Conservation (phyloP, 37 sponge, comb jelly and placozoan species). For the Mnemiopsis leidyi region DNA sequence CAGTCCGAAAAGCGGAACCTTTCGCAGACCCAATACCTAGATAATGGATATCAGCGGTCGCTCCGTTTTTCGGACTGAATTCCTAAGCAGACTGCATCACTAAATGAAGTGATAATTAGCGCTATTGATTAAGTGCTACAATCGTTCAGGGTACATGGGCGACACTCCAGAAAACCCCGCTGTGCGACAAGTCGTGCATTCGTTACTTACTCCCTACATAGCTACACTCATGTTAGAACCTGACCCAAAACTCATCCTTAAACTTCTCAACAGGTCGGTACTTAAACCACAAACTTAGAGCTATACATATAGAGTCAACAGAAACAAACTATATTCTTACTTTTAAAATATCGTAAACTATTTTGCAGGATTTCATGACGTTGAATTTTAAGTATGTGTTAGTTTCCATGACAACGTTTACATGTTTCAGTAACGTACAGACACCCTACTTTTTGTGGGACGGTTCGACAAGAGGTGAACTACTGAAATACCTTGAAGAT, state of each 20-base stretch:
- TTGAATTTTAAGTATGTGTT: too few species aligned
- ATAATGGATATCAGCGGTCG: too few species aligned
- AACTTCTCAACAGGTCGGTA: constrained; percentile 62
- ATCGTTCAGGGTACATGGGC: constrained; percentile 28
- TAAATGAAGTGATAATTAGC: too few species aligned
- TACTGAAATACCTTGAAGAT: constrained; percentile 85
- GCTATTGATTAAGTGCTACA: too few species aligned
- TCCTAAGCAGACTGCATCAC: not conserved
- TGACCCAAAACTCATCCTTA: constrained; percentile 10
- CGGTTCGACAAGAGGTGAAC: constrained; percentile 91
- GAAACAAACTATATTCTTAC: too few species aligned
- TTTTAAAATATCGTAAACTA: not conserved
- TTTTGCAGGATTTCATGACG: not conserved
- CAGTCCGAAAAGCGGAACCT: too few species aligned
- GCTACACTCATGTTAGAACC: constrained; percentile 68
- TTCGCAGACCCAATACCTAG: too few species aligned
- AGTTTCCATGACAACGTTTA: too few species aligned
- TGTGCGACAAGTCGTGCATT: constrained; percentile 70
- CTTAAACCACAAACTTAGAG: too few species aligned
- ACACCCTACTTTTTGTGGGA: constrained; percentile 99
- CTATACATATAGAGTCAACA: too few species aligned
- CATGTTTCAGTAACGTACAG: constrained; percentile 83
- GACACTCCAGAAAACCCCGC: constrained; percentile 79
- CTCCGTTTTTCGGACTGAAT: too few species aligned
- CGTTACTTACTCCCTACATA: constrained; percentile 84